Conservation (phyloP, 2,113 vertebrate species). For the Phylloscopus whistleri region DNA sequence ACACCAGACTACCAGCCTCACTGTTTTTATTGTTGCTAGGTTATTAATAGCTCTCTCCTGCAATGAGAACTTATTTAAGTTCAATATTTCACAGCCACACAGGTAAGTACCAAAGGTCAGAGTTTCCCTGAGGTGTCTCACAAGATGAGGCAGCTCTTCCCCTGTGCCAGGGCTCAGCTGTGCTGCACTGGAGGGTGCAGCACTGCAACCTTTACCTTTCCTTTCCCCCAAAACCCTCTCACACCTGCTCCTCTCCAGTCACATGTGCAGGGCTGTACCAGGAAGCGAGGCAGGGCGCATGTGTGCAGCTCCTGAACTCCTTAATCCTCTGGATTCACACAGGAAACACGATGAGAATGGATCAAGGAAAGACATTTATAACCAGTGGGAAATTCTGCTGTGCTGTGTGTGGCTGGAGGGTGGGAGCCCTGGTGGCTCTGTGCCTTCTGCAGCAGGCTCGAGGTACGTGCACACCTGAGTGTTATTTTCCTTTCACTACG, state of each 20-base stretch:
- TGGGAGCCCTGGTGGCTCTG: not conserved
- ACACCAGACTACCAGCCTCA: accelerated
- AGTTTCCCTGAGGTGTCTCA: not conserved
- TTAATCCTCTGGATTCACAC: accelerated
- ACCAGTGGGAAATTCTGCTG: not conserved
- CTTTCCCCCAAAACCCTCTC: not conserved
- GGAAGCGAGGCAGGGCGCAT: not conserved
- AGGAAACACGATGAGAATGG: not conserved
- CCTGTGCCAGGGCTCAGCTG: not conserved
- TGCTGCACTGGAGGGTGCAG: conserved; percentile 9
- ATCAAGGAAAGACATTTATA: not conserved
- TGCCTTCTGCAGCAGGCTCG: not conserved
- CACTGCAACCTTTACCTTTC: accelerated
- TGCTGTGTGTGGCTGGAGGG: not conserved
- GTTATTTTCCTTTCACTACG: accelerated
- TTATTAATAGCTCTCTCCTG: not conserved
- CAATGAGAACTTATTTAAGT: not conserved
- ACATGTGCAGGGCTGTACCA: not conserved
- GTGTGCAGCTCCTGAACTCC: not conserved
- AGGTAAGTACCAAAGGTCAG: not conserved
- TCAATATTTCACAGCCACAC: not conserved
- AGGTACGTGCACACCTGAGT: not conserved
- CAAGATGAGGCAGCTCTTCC: not conserved
- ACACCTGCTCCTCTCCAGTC: accelerated
- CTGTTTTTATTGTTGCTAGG: not conserved